Percentiles rank a stretch among this genome's conserved stretches.
These are phyloP conservation scores for Oryzias curvinotus DNA, from an alignment of 2,113 vertebrate species.

Conservation along the genomic window DNA sequence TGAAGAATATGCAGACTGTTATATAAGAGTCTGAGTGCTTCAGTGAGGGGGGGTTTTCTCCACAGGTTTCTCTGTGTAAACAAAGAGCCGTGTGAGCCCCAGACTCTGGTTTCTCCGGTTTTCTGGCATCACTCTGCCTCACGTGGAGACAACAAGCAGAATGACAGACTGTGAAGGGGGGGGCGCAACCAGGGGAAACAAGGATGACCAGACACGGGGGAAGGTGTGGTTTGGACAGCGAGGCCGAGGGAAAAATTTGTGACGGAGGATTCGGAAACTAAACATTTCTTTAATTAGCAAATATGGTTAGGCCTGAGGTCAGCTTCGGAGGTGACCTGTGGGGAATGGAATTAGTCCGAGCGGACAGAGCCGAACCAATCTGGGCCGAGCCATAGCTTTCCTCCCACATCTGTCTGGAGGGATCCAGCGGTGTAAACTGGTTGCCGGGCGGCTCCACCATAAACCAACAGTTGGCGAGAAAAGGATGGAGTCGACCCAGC, in stretches of 20 bases:
- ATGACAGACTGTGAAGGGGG: slow-evolving; percentile 42
- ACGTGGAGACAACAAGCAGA: slow-evolving; percentile 50
- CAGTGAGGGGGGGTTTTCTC: slow-evolving; percentile 45
- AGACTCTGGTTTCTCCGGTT: slow-evolving; percentile 58
- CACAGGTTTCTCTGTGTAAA: slow-evolving; percentile 55
- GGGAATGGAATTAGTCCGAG: slow-evolving; percentile 40
- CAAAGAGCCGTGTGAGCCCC: slow-evolving; percentile 39
- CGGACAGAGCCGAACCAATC: slow-evolving; percentile 25
- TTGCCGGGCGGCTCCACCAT: slow-evolving; percentile 37
- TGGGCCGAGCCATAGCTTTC: slow-evolving; percentile 22
- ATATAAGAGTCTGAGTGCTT: slow-evolving; percentile 56
- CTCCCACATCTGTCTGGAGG: slow-evolving; percentile 30
- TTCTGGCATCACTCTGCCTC: slow-evolving; percentile 57
- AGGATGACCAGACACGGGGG: slow-evolving; percentile 39
- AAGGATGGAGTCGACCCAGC: slow-evolving; percentile 37
- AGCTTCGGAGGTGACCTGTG: slow-evolving; percentile 44
- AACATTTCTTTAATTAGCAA: slow-evolving; percentile 49
- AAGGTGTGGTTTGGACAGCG: slow-evolving; percentile 59
- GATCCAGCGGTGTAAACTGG: slow-evolving; percentile 35
- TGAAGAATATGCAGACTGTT: slow-evolving; percentile 51
- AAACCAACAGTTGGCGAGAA: slow-evolving; percentile 45
- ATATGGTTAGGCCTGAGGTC: slow-evolving; percentile 40
- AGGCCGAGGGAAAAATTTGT: slow-evolving; percentile 20
- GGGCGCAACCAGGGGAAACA: slow-evolving; percentile 32
- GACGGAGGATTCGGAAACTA: slow-evolving; percentile 28